phyloP scores from a whole-genome alignment of 23 tunicate species.

The Phallusia fumigata region DNA sequence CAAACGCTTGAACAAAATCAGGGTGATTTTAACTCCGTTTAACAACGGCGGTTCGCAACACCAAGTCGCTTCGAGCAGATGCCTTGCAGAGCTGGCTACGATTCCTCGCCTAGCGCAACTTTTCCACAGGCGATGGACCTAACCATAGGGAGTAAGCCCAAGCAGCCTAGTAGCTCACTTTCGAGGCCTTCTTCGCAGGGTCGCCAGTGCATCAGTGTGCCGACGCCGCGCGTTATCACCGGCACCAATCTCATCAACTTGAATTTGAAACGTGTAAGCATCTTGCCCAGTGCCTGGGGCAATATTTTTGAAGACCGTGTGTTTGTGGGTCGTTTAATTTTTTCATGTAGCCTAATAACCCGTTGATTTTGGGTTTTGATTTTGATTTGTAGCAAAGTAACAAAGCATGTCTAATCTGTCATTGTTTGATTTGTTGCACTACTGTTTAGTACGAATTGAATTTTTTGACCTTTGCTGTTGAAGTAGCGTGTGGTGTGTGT shows the following conservation, averaged over 20 bases:
- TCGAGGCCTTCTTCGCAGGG: slow-evolving; percentile 32
- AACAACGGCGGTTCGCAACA: too few species aligned
- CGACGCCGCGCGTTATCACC: slow-evolving; percentile 17
- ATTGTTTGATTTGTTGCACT: not conserved
- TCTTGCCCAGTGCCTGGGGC: not conserved
- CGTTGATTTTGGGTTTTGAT: not conserved
- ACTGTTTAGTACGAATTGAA: too few species aligned
- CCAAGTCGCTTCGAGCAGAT: slow-evolving; percentile 27
- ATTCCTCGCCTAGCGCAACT: slow-evolving; percentile 1
- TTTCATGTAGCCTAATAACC: not conserved
- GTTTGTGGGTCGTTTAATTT: not conserved
- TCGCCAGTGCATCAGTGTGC: slow-evolving; percentile 15
- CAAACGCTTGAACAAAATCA: too few species aligned
- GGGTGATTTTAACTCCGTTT: too few species aligned
- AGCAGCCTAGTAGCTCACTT: slow-evolving; percentile 13
- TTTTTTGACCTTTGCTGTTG: too few species aligned
- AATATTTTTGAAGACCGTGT: not conserved
- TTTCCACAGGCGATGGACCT: slow-evolving; percentile 75
- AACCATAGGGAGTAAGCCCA: slow-evolving; percentile 56
- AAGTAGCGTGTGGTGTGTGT: too few species aligned
- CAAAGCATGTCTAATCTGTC: slow-evolving; percentile 2
- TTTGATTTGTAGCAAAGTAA: not conserved
- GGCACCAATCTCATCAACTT: slow-evolving; percentile 40
- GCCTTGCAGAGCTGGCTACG: slow-evolving; percentile 66
- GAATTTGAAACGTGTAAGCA: slow-evolving; percentile 64